phyloP scores from a whole-genome alignment of 2,113 vertebrate species.

The Gila orcuttii region DNA sequence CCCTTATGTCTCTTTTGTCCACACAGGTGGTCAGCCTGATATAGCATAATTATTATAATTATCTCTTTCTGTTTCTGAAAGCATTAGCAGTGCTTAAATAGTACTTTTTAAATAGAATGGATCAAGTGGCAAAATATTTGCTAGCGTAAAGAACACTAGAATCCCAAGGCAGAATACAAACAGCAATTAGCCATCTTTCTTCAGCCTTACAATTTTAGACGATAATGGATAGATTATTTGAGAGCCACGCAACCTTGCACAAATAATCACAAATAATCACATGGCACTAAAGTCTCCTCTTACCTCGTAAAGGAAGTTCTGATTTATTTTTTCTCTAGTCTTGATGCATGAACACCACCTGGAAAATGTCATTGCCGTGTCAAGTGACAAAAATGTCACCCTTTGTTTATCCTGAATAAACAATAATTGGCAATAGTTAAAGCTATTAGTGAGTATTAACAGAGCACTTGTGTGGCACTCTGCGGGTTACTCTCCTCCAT shows the following conservation, averaged over 20 bases:
- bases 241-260: neutral
- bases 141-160: constrained; percentile 7
- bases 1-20: constrained; percentile 23
- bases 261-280: neutral
- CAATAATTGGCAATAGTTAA: constrained; percentile 73
- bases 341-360: constrained; percentile 67
- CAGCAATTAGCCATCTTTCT: constrained; percentile 8
- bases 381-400: constrained; percentile 62
- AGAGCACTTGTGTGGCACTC: constrained; percentile 64
- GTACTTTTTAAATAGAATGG: constrained; percentile 27
- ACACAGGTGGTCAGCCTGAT: constrained; percentile 50
- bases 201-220: constrained; percentile 1
- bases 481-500: constrained; percentile 57
- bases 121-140: constrained; percentile 34
- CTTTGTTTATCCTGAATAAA: constrained; percentile 67
- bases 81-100: neutral
- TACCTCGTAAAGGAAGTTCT: constrained; percentile 13
- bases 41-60: constrained; percentile 22
- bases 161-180: neutral
- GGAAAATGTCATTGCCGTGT: constrained; percentile 72
- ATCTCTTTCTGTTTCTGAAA: neutral
- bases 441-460: constrained; percentile 64
- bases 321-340: constrained; percentile 60
- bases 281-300: neutral
- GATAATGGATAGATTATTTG: neutral